Base-by-base conservation (phyloP, 2,888 invertebrate species). In the Drosophila ustulata region DNA sequence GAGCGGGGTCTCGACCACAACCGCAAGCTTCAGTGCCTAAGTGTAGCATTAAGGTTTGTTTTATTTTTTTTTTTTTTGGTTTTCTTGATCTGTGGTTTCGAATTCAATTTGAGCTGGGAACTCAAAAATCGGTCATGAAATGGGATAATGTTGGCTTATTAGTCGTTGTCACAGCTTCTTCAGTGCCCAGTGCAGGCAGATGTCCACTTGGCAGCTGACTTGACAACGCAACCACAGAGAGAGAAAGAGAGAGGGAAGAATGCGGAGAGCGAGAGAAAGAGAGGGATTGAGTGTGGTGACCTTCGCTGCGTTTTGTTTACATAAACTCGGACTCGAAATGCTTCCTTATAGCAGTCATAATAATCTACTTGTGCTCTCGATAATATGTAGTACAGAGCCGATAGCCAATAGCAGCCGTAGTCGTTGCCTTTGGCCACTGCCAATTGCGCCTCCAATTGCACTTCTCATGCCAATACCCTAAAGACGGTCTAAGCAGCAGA, bases 261-360 rank as follows among this genome's bases (percentile, higher is more conserved):
- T 18, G 18, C 18, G 18, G 1, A 28, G 30, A 53, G 28, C 6
- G n/a, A n/a, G n/a, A 18, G 18, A 18, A 1, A 18, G 41, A 18
- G 8, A 30, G 8, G 43, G 43, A 52, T 43, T 23, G 26, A 11
- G 39, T 13, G 3, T 39, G 66, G 34, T 9, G 61, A 75, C 75
- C 75, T 75, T 75, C 58, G 58, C 28, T 39, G 47, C 52, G 13
- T 18, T 70, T 45, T 82, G 85, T 84, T 83, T 84, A 82, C 82
- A 77, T 71, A 87, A 85, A 82, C 85, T 66, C 64, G 56, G 30
- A 66, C 79, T 37, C 39, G 77, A 79, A 72, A 75, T 68, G 77
- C 68, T 83, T 83, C 82, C 82, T 83, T 83, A 83, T 83, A 66
- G 66, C 69, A 32, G 66, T 56, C 75, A 84, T 87, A 82, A 82